These are phyloP conservation scores for Manduca sexta DNA, from an alignment of 1,140 invertebrate species.

Conservation along the genomic window DNA sequence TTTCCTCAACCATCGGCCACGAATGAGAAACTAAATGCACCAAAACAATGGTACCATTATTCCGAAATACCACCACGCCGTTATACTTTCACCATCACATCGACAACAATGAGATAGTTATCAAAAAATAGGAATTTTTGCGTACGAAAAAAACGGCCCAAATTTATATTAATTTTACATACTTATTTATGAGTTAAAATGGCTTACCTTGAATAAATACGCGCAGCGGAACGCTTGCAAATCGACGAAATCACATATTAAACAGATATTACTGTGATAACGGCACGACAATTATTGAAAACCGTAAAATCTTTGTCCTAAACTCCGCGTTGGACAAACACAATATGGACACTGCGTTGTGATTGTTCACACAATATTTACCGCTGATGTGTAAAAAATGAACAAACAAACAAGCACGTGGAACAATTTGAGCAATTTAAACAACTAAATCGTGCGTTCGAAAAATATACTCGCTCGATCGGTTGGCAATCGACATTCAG, in stretches of 20 bases:
- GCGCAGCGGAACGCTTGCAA: conserved; percentile 19
- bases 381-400: conserved; percentile 18
- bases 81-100: conserved; percentile 17
- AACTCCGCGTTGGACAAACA: conserved; percentile 7
- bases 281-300: conserved; percentile 31
- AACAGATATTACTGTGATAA: conserved; percentile 31
- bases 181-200: conserved; percentile 22
- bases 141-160: no score
- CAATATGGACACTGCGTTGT: conserved; percentile 29
- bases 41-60: conserved; percentile 16
- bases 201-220: conserved; percentile 35
- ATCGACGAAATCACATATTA: conserved; percentile 31
- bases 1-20: neutral
- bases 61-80: conserved; percentile 7
- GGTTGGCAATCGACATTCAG: conserved; percentile 21
- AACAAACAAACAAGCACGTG: conserved; percentile 19
- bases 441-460: conserved; percentile 12
- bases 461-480: conserved; percentile 15
- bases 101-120: conserved; percentile 3
- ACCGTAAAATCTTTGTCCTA: conserved; percentile 21
- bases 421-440: conserved; percentile 15
- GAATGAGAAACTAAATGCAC: conserved; percentile 2
- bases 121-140: neutral
- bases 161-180: neutral
- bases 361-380: conserved; percentile 16